phyloP scores from a whole-genome alignment of 1,140 invertebrate genomes.

The Druon quercuslanigerum region DNA sequence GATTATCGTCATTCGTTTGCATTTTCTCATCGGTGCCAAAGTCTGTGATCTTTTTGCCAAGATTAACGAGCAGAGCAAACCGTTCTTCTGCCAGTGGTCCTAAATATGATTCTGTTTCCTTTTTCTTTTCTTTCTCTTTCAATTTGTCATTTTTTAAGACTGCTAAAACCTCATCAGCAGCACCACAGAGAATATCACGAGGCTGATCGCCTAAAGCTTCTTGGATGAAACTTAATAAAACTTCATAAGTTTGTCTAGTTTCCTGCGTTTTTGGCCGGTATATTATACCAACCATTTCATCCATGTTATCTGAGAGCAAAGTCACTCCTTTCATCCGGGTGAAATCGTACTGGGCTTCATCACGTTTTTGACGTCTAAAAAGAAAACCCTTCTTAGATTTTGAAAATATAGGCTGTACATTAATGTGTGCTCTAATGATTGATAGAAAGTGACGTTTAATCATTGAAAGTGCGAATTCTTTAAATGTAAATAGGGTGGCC shows the following conservation, averaged over 20 bases:
- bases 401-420: not conserved
- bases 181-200: constrained; percentile 96
- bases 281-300: constrained; percentile 94
- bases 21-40: constrained; percentile 91
- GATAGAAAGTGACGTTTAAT: constrained; percentile 14
- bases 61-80: constrained; percentile 95
- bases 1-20: constrained; percentile 87
- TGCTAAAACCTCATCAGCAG: constrained; percentile 97
- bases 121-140: constrained; percentile 95
- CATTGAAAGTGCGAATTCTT: too few species aligned
- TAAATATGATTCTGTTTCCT: constrained; percentile 92
- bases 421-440: not conserved
- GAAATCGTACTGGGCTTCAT: constrained; percentile 94
- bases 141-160: constrained; percentile 97
- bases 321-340: constrained; percentile 92
- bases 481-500: too few species aligned
- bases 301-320: constrained; percentile 90
- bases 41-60: constrained; percentile 99
- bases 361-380: constrained; percentile 86
- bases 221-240: constrained; percentile 97
- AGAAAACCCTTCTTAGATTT: constrained; percentile 47
- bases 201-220: constrained; percentile 98
- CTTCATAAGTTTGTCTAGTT: constrained; percentile 97
- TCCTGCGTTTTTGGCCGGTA: constrained; percentile 98
- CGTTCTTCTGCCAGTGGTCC: constrained; percentile 94